A percentile compares a stretch with the other conserved stretches of the same genome.
Conservation (phyloP, 2,113 vertebrate species). For the Pseudopodoces humilis region DNA sequence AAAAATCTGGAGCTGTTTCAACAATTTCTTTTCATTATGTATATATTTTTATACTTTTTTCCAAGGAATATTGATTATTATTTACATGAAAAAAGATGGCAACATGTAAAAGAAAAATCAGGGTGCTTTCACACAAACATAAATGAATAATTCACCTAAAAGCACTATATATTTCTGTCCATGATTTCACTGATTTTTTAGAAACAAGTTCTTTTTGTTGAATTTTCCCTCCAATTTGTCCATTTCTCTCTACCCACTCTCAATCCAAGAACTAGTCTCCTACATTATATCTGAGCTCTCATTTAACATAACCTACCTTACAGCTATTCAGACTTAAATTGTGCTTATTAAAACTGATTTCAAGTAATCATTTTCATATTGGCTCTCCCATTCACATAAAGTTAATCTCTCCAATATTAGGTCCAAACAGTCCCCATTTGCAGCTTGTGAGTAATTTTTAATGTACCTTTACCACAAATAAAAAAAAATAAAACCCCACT, state of each 20-base stretch:
- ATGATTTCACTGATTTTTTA: background rate
- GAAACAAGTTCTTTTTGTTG: accelerated
- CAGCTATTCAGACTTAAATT: background rate
- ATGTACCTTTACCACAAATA: constrained; percentile 11
- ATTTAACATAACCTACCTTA: background rate
- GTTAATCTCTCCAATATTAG: background rate
- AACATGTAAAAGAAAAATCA: background rate
- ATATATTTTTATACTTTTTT: background rate
- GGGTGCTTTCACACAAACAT: background rate
- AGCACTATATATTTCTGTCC: background rate
- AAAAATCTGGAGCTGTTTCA: background rate
- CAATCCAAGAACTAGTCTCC: background rate
- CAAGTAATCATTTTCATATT: background rate
- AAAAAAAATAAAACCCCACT: background rate
- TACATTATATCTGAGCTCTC: background rate
- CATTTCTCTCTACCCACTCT: background rate
- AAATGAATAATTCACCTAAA: background rate
- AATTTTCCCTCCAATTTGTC: background rate
- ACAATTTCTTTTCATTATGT: background rate
- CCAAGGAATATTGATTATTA: background rate
- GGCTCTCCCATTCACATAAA: background rate
- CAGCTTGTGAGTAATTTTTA: constrained; percentile 10
- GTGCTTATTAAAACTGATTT: constrained; percentile 14
- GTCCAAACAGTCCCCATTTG: background rate
- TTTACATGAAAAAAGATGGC: background rate